Evolutionary conservation across 2,797 vertebrate species (phyloP), one percentile per base, ranked within the genome.

Genomic region (Ispidina lecontei): DNA sequence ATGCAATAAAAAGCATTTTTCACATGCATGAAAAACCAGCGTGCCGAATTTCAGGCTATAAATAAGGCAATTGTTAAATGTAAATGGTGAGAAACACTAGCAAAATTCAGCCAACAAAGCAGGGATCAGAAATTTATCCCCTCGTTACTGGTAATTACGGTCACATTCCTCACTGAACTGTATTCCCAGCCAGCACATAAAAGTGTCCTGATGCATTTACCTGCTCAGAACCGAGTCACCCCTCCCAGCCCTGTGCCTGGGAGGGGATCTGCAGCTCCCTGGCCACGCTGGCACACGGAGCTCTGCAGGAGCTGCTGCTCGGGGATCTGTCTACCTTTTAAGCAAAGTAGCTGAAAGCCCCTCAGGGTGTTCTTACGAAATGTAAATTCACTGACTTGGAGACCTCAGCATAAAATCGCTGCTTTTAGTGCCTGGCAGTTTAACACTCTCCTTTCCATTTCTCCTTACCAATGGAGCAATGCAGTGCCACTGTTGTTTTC

Each of bases 371-470:
- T 97, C 94, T 96, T 96, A 93, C 54, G 43, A 97, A 97, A 96
- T 97, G 94, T 95, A 97, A 97, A 96, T 97, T 96, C 84, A 80
- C 91, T 90, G 94, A 95, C 88, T 93, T 90, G 74, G 94, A 97
- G 84, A 97, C 90, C 73, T 97, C 92, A 86, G 95, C 75, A 94
- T 94, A 95, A 97, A 97, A 95, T 83, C 20, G 1, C 29, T 62
- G 74, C 93, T 95, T 96, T 96, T 92, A 77, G 70, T 69, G 83
- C 47, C 72, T 95, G 82, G 44, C 41, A 79, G 72, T 75, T 96
- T 97, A 97, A 96, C 94, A 79, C 93, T 90, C 62, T 93, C 72
- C 51, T 95, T 81, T 69, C 95, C 90, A 44, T 39, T 39, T 39
- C 37, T 39, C 37, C 37, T 39, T 39, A 39, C 37, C 37, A 14